Conservation (phyloP, 2,797 vertebrate genomes). For the Falco concolor region DNA sequence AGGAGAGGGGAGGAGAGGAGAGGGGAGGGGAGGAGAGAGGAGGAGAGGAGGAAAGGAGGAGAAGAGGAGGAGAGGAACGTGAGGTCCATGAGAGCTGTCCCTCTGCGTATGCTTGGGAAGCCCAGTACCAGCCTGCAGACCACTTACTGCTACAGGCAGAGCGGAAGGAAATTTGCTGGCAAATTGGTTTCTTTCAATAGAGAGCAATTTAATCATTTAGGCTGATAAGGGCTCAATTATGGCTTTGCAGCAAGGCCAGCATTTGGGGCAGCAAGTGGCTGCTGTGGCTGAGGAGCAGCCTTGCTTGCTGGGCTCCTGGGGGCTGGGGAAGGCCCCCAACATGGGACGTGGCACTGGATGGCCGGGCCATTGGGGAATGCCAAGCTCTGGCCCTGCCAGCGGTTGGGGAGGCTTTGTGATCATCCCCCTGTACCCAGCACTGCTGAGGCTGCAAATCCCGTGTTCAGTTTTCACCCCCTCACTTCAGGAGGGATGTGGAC, state of each 20-base stretch:
- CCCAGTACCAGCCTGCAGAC: background rate
- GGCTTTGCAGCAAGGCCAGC: background rate
- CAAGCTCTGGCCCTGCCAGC: background rate
- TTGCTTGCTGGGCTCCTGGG: background rate
- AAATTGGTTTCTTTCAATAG: slow-evolving; percentile 14
- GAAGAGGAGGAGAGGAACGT: too few relatives aligned
- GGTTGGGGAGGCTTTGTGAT: background rate
- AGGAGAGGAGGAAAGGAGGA: background rate
- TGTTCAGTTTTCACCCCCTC: too few relatives aligned
- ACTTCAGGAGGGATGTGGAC: too few relatives aligned
- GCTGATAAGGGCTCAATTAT: background rate
- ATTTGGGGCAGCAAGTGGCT: background rate
- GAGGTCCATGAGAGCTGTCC: background rate
- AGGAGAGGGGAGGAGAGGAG: background rate
- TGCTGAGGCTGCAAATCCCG: too few relatives aligned
- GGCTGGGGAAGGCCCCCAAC: fast-evolving
- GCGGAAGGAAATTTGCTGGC: background rate
- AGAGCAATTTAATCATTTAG: background rate
- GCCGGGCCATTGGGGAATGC: background rate
- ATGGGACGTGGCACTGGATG: background rate
- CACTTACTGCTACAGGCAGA: background rate
- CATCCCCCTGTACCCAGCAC: too few relatives aligned
- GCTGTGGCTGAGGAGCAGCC: background rate
- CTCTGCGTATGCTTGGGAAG: background rate
- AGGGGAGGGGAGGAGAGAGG: background rate